These are phyloP conservation scores for Zhuqinia jingwanae DNA, from an alignment of 2,888 invertebrate genomes.

Conservation along the genomic window DNA sequence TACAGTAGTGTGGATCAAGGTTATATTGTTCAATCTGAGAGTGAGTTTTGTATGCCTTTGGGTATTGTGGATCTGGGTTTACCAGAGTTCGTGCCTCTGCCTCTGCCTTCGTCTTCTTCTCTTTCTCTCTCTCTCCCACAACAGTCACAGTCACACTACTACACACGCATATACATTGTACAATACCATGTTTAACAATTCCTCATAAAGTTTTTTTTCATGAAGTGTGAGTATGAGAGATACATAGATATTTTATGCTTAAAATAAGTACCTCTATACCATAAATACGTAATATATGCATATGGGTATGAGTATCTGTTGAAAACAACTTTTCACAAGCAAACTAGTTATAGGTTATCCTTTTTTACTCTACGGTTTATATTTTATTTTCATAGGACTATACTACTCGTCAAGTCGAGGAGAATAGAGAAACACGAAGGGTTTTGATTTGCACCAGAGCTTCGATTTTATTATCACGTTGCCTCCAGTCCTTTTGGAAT, in stretches of 20 bases:
- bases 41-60: conserved; percentile 55
- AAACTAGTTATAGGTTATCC: background rate
- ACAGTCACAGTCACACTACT: background rate
- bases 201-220: conserved; percentile 8
- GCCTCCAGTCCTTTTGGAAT: conserved; percentile 58
- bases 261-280: background rate
- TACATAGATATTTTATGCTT: conserved; percentile 11
- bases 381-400: too few relatives aligned
- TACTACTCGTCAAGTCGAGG: too few relatives aligned
- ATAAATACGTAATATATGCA: background rate
- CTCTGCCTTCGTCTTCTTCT: background rate
- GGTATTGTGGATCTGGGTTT: conserved; percentile 61
- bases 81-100: conserved; percentile 40
- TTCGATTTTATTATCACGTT: conserved; percentile 67
- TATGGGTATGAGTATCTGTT: background rate
- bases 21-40: conserved; percentile 57
- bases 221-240: conserved; percentile 23
- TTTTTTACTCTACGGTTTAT: too few relatives aligned
- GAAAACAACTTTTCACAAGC: conserved; percentile 31
- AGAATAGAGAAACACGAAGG: background rate
- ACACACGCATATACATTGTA: background rate
- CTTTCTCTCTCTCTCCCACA: background rate
- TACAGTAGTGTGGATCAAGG: conserved; percentile 52
- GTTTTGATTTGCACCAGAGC: conserved; percentile 56
- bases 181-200: background rate